phyloP scores from a whole-genome alignment of 2,797 vertebrate species.

The Sandelia bainsii region DNA sequence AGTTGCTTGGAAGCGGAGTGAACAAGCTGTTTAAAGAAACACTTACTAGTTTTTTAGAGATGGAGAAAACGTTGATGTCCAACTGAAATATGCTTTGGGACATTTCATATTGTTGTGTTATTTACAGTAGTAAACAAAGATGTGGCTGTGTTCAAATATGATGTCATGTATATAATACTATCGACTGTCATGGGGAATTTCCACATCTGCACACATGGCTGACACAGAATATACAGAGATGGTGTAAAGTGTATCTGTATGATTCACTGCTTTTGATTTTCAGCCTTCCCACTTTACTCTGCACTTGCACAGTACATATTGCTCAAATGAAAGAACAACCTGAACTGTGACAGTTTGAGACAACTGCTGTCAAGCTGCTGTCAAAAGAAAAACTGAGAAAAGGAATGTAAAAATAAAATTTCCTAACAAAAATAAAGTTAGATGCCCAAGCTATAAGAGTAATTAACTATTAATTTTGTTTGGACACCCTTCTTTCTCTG shows the following conservation, averaged over 20 bases:
- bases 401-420: too few relatives aligned
- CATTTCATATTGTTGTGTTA: neutral
- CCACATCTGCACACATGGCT: constrained; percentile 20
- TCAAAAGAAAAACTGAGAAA: neutral
- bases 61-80: neutral
- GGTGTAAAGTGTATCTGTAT: neutral
- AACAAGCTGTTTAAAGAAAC: neutral
- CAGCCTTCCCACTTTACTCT: constrained; percentile 20
- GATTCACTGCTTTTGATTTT: constrained; percentile 27
- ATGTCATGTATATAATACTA: constrained; percentile 23
- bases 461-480: too few relatives aligned
- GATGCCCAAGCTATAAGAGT: neutral
- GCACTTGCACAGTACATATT: constrained; percentile 15
- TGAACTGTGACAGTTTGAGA: constrained; percentile 33
- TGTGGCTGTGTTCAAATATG: neutral
- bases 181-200: constrained; percentile 61
- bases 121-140: constrained; percentile 13
- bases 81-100: neutral
- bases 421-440: neutral
- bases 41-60: neutral
- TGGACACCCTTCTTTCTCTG: too few relatives aligned
- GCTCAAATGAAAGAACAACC: constrained; percentile 39
- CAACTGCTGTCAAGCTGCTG: constrained; percentile 7
- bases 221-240: constrained; percentile 23
- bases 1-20: too few relatives aligned